These are phyloP conservation scores for Allophyes oxyacanthae DNA, from an alignment of 2,888 invertebrate genomes.

Conservation along the genomic window DNA sequence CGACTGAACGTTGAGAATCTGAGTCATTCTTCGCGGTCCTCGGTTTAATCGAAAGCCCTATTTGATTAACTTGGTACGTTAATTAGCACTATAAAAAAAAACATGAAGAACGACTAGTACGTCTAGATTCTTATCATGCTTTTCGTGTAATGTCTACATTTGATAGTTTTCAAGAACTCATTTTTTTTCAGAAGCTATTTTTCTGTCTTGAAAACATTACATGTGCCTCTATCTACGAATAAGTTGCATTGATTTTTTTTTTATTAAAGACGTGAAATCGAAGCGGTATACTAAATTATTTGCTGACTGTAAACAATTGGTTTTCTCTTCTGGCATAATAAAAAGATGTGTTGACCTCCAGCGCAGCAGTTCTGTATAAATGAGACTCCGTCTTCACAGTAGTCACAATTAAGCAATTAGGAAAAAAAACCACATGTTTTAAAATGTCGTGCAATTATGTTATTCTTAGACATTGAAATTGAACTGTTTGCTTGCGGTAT, in stretches of 20 bases:
- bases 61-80: conserved; percentile 7
- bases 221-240: too few relatives aligned
- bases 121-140: too few relatives aligned
- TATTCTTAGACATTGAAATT: conserved; percentile 10
- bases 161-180: too few relatives aligned
- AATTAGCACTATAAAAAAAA: not conserved
- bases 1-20: conserved; percentile 11
- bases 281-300: conserved; percentile 5
- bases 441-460: conserved; percentile 4
- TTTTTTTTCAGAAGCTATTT: too few relatives aligned
- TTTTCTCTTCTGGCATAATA: conserved; percentile 1
- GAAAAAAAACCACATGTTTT: conserved; percentile 2
- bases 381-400: not conserved
- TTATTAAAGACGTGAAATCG: too few relatives aligned
- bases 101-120: not conserved
- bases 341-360: conserved; percentile 1
- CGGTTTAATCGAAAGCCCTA: conserved; percentile 12
- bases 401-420: conserved; percentile 13
- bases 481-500: too few relatives aligned
- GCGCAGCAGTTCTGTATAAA: not conserved
- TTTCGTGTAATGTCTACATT: too few relatives aligned
- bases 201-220: too few relatives aligned
- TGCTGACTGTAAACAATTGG: not conserved
- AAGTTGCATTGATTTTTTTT: too few relatives aligned
- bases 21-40: conserved; percentile 16